Evolutionary conservation across 92 coral and sea anemone genomes (phyloP), one percentile per base, ranked within the genome.

Genomic region (Paragorgia papillata): DNA sequence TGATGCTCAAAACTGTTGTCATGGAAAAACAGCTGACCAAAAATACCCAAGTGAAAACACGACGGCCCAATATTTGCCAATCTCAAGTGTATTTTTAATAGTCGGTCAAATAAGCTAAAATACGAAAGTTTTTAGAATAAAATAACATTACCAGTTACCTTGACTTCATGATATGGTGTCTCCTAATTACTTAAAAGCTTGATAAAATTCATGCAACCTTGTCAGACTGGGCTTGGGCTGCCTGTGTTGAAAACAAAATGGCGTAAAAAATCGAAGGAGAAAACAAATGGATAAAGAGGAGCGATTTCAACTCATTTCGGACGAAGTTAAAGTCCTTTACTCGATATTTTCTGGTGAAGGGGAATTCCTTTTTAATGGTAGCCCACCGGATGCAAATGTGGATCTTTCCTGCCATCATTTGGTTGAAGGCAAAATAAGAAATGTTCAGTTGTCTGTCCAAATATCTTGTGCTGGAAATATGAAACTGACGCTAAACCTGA

Each of bases 301-400:
- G 31, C 40, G 43, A 13, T 53, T 75, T 1, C 74, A 82, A 56
- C 51, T 69, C 10, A 73, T 89, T 31, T 43, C 74, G 13, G 88
- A 93, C 34, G 97, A 93, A 75, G 58, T 93, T 39, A 80, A 74
- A 34, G 97, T 86, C 55, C 88, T 93, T 46, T 68, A 86, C 68
- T 91, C 97, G 13, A 93, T 93, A 19, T 93, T 90, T 76, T 93
- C 94, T 69, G 88, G 76, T 71, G 79, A 83, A 18, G 92, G 89
- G 37, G 97, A 93, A 79, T 93, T 93, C 60, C 12, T 68, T 6
- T 27, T 86, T 17, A 81, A 85, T 40, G 78, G 60, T 5, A 54
- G 51, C 58, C 64, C 1, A 31, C 62, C 54, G 12, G 78, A 71
- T 55, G 15, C 50, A 53, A 18, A 35, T 54, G 34, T 71, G 21